Base-by-base conservation (phyloP, 2,797 vertebrate genomes). In the Gymnodraco acuticeps region DNA sequence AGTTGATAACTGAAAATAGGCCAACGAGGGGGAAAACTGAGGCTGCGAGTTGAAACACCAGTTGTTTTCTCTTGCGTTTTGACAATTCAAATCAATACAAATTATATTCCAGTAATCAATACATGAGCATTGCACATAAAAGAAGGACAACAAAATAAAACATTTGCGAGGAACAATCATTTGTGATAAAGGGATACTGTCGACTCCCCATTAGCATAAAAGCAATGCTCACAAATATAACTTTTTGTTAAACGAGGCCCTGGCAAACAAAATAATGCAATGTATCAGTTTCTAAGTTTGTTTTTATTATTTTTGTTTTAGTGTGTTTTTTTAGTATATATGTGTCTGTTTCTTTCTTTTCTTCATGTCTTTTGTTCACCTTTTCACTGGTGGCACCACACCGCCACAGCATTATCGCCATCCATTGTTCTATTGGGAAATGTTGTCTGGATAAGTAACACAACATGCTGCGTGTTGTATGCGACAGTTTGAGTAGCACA, bases 391-490 rank as follows among this genome's bases (percentile, higher is more conserved):
- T 75, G 47, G n/a, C 64, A 43, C 61, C 54, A 48, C 16, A 55
- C 51, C 15, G 38, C 10, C 14, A 55, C 41, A 43, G 41, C 64
- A 70, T 27, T 8, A 74, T n/a, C 45, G 56, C 31, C 5, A 20
- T 65, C 23, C 38, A 58, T 67, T 58, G 63, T 61, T 65, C 20
- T 31, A 19, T 58, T 52, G 33, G 31, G 8, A 74, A 71, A 62
- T 56, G 41, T 68, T 70, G 42, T 73, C 42, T 62, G 43, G 12
- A 70, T 47, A 71, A 70, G 56, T 27, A 52, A 55, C 43, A 50
- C 31, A 78, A 55, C 48, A 38, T 74, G 82, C 58, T 67, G 55
- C 58, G 64, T 67, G 65, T 50, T 74, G 54, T 65, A 11, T 67
- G 52, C 38, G 17, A 77, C 10, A n/a, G 38, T 84, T 75, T 77